Percentiles rank a stretch among this genome's conserved stretches.
Conservation (phyloP, 2,797 vertebrate species). For the Alcedo atthis region DNA sequence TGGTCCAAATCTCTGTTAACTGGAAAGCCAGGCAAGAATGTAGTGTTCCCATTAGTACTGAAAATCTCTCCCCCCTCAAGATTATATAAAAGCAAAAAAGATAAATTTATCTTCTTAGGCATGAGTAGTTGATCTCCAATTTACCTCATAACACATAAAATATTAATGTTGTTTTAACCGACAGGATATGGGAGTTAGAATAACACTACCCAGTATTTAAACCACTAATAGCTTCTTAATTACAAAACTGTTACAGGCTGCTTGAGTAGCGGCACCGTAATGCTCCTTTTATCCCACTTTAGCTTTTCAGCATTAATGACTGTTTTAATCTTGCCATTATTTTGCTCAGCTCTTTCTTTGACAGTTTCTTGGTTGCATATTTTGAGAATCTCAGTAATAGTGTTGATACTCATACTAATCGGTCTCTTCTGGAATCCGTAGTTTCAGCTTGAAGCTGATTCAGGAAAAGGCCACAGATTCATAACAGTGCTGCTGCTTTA, state of each 20-base stretch:
- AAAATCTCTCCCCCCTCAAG: not conserved
- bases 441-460: constrained; percentile 12
- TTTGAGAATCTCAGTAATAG: not conserved
- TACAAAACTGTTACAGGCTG: not conserved
- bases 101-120: not conserved
- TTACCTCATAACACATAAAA: not conserved
- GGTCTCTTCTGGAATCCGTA: not conserved
- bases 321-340: not conserved
- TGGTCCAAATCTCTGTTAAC: not conserved
- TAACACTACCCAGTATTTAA: not conserved
- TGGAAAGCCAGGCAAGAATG: not conserved
- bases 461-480: not conserved
- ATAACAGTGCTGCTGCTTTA: not conserved
- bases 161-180: not conserved
- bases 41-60: not conserved
- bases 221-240: constrained; percentile 35
- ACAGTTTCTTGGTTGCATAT: not conserved
- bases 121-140: not conserved
- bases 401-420: not conserved
- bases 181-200: not conserved
- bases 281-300: not conserved
- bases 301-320: not conserved
- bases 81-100: not conserved
- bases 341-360: not conserved
- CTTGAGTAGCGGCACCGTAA: not conserved